Evolutionary conservation across 2,113 vertebrate species (phyloP).

Genomic region (Bothrops jararaca): DNA sequence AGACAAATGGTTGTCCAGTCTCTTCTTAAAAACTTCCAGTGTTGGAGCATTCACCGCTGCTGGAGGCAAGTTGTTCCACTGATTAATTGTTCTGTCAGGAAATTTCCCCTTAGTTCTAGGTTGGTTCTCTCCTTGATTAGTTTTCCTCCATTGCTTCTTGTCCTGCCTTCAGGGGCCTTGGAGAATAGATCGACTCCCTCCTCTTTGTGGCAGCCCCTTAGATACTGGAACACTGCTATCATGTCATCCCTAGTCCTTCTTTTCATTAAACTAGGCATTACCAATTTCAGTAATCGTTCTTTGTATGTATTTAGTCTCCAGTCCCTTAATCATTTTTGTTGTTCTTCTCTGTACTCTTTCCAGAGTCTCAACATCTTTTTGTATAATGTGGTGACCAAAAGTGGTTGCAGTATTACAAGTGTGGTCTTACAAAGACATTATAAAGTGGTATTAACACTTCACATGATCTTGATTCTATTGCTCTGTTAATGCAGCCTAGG

Average conservation of each 20-base stretch:
- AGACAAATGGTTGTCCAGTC: background rate
- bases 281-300: background rate
- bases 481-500: no score
- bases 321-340: background rate
- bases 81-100: background rate
- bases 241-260: background rate
- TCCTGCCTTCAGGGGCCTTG: background rate
- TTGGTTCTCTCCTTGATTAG: background rate
- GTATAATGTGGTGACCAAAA: no score
- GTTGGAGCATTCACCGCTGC: background rate
- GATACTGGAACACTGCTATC: background rate
- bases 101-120: background rate
- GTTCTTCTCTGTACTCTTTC: background rate
- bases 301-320: background rate
- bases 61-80: background rate
- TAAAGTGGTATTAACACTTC: background rate
- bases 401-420: no score
- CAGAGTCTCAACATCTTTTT: background rate
- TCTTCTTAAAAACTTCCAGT: background rate
- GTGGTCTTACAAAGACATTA: no score
- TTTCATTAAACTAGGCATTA: background rate
- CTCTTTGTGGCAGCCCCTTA: background rate
- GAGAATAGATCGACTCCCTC: background rate
- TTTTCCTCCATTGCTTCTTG: background rate
- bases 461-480: no score